phyloP scores from a whole-genome alignment of 2,113 vertebrate species.

The Poecilia latipinna region DNA sequence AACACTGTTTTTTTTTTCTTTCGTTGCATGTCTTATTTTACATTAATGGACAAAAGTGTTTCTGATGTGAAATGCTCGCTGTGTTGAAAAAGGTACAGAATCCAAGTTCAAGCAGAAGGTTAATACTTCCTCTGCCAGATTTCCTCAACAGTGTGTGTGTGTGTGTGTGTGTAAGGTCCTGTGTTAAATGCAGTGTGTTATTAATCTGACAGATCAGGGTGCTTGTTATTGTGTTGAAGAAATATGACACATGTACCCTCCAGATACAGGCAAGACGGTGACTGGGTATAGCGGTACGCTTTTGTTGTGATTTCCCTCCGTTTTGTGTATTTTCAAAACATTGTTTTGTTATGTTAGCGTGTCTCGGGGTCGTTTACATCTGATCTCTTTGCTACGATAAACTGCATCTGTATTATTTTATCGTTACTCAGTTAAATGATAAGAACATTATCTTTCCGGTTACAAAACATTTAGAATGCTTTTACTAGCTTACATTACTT shows the following conservation, averaged over 20 bases:
- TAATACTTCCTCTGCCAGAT: constrained; percentile 42
- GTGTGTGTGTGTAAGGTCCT: constrained; percentile 15
- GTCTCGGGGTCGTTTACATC: not conserved
- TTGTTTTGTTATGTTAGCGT: not conserved
- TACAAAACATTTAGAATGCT: not conserved
- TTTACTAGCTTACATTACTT: not conserved
- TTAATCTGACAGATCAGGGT: constrained; percentile 41
- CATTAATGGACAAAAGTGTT: constrained; percentile 1
- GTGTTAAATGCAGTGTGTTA: constrained; percentile 54
- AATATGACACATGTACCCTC: constrained; percentile 17
- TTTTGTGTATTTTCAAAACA: not conserved
- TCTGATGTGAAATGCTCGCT: not conserved
- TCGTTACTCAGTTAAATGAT: not conserved
- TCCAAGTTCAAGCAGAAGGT: constrained; percentile 29
- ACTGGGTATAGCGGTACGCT: no score
- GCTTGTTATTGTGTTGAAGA: constrained; percentile 33
- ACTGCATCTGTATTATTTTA: not conserved
- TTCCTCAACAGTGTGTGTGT: constrained; percentile 12
- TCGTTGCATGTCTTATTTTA: not conserved
- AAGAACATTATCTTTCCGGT: not conserved
- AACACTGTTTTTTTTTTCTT: no score
- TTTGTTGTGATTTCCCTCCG: not conserved
- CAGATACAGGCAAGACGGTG: not conserved
- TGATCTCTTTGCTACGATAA: not conserved
- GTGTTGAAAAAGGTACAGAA: constrained; percentile 1